Base-by-base conservation (phyloP, 30 jellyfish, hydroid and myxozoan species). In the Phacellophora camtschatica region DNA sequence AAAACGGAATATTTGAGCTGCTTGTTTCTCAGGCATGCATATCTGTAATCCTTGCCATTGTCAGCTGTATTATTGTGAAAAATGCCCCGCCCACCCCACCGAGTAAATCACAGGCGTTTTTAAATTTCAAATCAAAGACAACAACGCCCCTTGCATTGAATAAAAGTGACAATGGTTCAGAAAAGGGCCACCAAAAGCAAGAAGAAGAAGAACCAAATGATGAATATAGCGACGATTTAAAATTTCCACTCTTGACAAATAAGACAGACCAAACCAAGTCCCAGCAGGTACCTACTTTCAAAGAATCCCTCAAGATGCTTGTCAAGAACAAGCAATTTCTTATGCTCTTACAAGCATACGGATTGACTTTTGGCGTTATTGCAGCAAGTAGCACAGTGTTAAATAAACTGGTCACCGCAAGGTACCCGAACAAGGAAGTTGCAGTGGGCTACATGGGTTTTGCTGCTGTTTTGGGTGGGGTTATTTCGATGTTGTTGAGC, bases 401-500 rank as follows among this genome's bases (percentile, higher is more conserved):
- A 23, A 93, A 93, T 80, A 86, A 68, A 71, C 71, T 72, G 90
- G 74, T 77, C 0, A 78, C 45, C 3, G 31, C 86, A 2, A 25
- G 57, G 27, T 70, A 36, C 51, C 95, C 88, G 16, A 96, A 94
- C 64, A 80, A 57, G 45, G 99, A 81, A 32, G 55, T 5, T 15
- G 89, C 81, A 43, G 74, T 93, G 30, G 99, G 96, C 7, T 86
- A 67, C 55, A 86, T 93, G 96, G 99, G 99, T 2, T 79, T 81
- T 43, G 82, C 88, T 1, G 73, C 90, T 10, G 88, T 56, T n/a
- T 32, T 86, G 16, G 32, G 64, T n/a, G 99, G 99, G 20, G 31
- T 87, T 20, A 30, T 81, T 37, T 86, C 95, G 4, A 85, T 87
- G 41, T 59, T 93, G 16, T 51, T 93, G 7, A 50, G 96, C 54